Evolutionary conservation across 2,888 invertebrate genomes (phyloP).

Genomic region (Dryobota labecula): DNA sequence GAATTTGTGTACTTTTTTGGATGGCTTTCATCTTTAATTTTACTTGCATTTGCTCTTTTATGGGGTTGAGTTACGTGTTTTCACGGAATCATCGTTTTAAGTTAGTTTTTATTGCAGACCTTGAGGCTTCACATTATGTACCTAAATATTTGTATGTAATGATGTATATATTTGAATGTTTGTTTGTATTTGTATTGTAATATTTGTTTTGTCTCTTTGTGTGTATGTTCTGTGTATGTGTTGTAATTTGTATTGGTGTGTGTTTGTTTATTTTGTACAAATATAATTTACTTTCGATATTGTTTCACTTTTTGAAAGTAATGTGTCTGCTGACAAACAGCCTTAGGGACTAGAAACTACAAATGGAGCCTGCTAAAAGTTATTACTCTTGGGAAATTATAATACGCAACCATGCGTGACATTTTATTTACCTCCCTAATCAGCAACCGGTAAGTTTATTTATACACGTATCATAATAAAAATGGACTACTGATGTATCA

Average conservation of each 20-base stretch:
- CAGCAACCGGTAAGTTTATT: not conserved
- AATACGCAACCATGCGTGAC: not conserved
- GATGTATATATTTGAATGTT: too few species aligned
- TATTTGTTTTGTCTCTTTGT: too few species aligned
- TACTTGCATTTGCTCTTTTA: slow-evolving; percentile 7
- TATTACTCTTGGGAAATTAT: slow-evolving; percentile 35
- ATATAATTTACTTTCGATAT: not conserved
- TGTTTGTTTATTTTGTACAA: too few species aligned
- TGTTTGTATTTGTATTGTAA: too few species aligned
- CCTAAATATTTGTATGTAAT: slow-evolving; percentile 3
- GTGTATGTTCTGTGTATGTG: too few species aligned
- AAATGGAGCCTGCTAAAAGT: not conserved
- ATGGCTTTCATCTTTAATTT: slow-evolving; percentile 24
- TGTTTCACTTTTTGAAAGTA: slow-evolving; percentile 16
- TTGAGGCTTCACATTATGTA: not conserved
- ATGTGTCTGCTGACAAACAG: slow-evolving; percentile 16
- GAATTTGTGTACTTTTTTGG: slow-evolving; percentile 20
- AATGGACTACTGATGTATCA: too few species aligned
- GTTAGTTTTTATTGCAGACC: not conserved
- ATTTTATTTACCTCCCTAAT: not conserved
- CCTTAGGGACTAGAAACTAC: slow-evolving; percentile 14
- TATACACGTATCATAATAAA: not conserved
- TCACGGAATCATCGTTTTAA: slow-evolving; percentile 1
- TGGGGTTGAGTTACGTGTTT: slow-evolving; percentile 13
- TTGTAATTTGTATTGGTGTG: too few species aligned